A percentile compares a stretch with the other conserved stretches of the same genome.
phyloP scores from a whole-genome alignment of 2,113 vertebrate species.

The Cyanoderma ruficeps region DNA sequence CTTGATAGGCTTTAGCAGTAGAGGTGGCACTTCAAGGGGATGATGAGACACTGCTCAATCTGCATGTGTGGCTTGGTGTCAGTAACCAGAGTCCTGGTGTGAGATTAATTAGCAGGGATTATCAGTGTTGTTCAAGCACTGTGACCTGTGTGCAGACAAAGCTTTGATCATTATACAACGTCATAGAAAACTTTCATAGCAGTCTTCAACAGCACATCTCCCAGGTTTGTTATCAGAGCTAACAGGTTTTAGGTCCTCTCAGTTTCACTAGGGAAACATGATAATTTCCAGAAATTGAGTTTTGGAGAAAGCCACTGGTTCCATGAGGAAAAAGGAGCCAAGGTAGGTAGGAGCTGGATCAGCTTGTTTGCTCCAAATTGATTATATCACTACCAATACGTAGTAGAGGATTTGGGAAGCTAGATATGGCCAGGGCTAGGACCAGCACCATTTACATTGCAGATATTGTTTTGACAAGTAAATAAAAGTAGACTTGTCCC shows the following conservation, averaged over 20 bases:
- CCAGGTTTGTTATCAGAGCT: neutral
- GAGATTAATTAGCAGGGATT: neutral
- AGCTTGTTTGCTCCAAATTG: neutral
- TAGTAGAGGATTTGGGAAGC: neutral
- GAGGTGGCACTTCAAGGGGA: neutral
- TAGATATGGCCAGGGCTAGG: neutral
- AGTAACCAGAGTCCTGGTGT: neutral
- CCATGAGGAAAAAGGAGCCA: neutral
- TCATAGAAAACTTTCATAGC: neutral
- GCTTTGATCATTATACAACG: neutral
- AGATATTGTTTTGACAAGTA: neutral
- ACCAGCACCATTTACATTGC: neutral
- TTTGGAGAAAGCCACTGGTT: neutral
- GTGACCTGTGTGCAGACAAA: neutral
- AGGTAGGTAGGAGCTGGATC: neutral
- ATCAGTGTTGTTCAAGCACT: neutral
- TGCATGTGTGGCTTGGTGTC: neutral
- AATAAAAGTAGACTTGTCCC: neutral
- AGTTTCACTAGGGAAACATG: neutral
- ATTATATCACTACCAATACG: neutral
- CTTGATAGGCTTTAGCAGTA: neutral
- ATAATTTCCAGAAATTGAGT: neutral
- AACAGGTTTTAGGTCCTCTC: neutral
- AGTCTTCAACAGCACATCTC: neutral
- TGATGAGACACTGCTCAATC: neutral